phyloP scores from a whole-genome alignment of 2,797 vertebrate genomes.

The Oreonectes daqikongensis region DNA sequence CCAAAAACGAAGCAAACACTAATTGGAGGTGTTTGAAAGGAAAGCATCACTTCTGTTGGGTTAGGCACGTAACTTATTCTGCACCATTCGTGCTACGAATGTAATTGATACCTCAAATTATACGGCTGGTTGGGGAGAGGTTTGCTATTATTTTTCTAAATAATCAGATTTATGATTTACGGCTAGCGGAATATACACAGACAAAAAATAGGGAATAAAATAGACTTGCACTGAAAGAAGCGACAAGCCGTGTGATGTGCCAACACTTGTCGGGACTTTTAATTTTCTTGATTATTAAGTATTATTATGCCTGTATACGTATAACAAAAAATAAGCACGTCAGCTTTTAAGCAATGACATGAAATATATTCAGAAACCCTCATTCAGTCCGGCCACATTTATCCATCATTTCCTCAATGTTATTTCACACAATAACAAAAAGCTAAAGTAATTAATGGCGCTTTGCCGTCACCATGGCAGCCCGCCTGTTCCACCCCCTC shows the following conservation, averaged over 20 bases:
- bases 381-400: neutral
- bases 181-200: neutral
- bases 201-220: neutral
- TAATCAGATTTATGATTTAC: neutral
- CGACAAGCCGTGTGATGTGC: too few relatives aligned
- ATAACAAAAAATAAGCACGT: neutral
- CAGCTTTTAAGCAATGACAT: constrained; percentile 1
- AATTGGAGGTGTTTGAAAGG: neutral
- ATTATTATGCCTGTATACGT: neutral
- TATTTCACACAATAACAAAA: constrained; percentile 20
- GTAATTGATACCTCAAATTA: neutral
- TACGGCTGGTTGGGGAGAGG: neutral
- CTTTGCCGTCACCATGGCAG: neutral
- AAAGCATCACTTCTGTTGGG: neutral
- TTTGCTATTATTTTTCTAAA: neutral
- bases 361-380: neutral
- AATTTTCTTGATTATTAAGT: too few relatives aligned
- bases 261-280: neutral
- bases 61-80: neutral
- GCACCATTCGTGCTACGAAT: neutral
- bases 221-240: too few relatives aligned
- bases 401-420: constrained; percentile 12
- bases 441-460: neutral
- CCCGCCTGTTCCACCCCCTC: neutral
- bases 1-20: neutral